A percentile compares a stretch with the other conserved stretches of the same genome.
These are phyloP conservation scores for Zoanthus solanderi DNA, from an alignment of 92 coral and sea anemone genomes.

Conservation along the genomic window DNA sequence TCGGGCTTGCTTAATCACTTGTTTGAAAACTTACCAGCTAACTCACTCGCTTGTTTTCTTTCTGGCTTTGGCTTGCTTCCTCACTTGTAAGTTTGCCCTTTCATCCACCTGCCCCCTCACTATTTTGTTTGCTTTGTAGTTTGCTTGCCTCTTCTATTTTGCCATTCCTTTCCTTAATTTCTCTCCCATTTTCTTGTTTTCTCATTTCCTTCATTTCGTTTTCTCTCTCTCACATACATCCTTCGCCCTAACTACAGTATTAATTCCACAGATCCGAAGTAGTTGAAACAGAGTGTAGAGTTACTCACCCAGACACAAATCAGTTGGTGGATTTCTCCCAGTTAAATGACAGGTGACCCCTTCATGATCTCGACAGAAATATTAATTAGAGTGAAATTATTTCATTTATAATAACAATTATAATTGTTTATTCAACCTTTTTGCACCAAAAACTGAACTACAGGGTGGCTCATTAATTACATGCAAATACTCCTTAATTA, in stretches of 20 bases:
- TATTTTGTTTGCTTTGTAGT: neutral
- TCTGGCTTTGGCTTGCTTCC: too few species aligned
- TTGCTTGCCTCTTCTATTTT: neutral
- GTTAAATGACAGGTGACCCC: neutral
- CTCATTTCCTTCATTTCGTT: neutral
- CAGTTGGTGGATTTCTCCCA: constrained; percentile 38
- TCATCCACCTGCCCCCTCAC: neutral
- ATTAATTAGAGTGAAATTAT: too few species aligned
- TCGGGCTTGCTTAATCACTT: too few species aligned
- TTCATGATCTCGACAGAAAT: neutral
- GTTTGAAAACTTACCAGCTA: too few species aligned
- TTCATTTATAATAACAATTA: too few species aligned
- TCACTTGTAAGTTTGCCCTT: too few species aligned
- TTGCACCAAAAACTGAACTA: too few species aligned
- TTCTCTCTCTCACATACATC: neutral
- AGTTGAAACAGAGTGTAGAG: constrained; percentile 13
- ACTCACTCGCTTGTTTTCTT: too few species aligned
- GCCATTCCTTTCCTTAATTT: neutral
- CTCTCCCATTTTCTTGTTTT: neutral
- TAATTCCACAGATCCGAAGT: neutral
- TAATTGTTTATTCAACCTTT: too few species aligned
- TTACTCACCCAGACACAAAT: constrained; percentile 14
- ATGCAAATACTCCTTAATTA: too few species aligned
- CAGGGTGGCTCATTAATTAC: too few species aligned
- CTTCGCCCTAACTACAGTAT: neutral